Percentiles rank a stretch among this genome's conserved stretches.
These are phyloP conservation scores for Hippasteria phrygiana DNA, from an alignment of 53 echinoderm and acorn worm genomes.

Conservation along the genomic window DNA sequence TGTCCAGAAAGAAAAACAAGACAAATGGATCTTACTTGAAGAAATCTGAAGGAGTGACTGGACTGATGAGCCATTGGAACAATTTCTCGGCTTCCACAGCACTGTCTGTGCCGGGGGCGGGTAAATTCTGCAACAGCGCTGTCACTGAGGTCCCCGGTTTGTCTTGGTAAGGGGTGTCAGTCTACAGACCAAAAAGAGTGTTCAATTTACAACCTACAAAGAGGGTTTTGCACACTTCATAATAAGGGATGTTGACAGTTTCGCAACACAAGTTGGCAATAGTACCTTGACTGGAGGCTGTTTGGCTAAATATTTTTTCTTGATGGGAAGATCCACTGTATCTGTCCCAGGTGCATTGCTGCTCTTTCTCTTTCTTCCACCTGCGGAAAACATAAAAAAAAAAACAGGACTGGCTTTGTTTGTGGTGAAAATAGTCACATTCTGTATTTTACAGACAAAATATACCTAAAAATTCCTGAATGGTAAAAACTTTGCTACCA, in stretches of 20 bases:
- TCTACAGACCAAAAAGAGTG: background rate
- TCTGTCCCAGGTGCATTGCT: background rate
- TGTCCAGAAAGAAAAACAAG: background rate
- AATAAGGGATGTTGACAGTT: background rate
- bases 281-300: conserved; percentile 24
- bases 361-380: conserved; percentile 1
- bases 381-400: background rate
- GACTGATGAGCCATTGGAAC: conserved; percentile 91
- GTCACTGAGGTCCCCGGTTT: conserved; percentile 36
- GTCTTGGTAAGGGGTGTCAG: conserved; percentile 38
- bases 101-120: conserved; percentile 67
- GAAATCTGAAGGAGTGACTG: conserved; percentile 79
- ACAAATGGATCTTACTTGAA: conserved; percentile 76
- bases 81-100: conserved; percentile 72
- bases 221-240: background rate
- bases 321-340: background rate
- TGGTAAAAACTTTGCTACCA: too few relatives aligned
- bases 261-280: background rate
- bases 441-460: background rate
- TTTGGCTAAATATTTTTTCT: conserved; percentile 4
- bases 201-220: too few relatives aligned
- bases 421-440: background rate
- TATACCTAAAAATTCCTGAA: too few relatives aligned
- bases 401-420: background rate
- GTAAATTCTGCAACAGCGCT: conserved; percentile 25